Evolutionary conservation across 2,888 invertebrate species (phyloP), one percentile per base, ranked within the genome.

Genomic region (Epinotia bilunana): DNA sequence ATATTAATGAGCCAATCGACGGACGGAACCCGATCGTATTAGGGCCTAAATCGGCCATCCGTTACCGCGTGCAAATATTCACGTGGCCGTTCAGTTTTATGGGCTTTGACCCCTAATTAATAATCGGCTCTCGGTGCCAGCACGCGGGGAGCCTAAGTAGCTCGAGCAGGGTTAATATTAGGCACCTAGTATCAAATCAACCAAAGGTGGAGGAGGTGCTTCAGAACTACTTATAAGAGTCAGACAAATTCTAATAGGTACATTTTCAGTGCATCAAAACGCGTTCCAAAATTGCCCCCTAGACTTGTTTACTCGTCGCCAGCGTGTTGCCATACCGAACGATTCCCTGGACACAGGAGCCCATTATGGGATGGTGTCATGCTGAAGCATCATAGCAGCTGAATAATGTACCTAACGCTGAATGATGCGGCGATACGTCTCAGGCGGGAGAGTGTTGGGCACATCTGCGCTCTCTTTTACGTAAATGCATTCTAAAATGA

Each of bases 1-100:
- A 79, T 79, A 80, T 79, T 80, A 80, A 79, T 79, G 79, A 79
- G 70, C 77, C 76, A 77, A 77, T 79, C 76, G 75, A 60, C 62
- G 70, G 43, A 55, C 70, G 74, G 76, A 74, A 76, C 77, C 77
- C 77, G 78, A 76, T 78, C 79, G 77, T 78, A 80, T 79, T 80
- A 79, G 76, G 72, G 70, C 62, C 73, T 78, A 77, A 78, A 77
- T 79, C 77, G 78, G 55, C 73, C 79, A 78, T 80, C 78, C 77
- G 74, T 74, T 39, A 64, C 71, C 13, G 49, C 18, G 55, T 63
- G 70, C 71, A 61, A 68, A 58, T 68, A 76, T 76, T 69, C 73
- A 63, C 60, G 61, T 60, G 58, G 61, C 28, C 23, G 58, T 43
- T 23, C 43, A 28, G 18, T 70, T 70, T 70, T 33, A 61, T 61